Base-by-base conservation (phyloP, 2,888 invertebrate genomes). In the Agonopterix alstromeriana region DNA sequence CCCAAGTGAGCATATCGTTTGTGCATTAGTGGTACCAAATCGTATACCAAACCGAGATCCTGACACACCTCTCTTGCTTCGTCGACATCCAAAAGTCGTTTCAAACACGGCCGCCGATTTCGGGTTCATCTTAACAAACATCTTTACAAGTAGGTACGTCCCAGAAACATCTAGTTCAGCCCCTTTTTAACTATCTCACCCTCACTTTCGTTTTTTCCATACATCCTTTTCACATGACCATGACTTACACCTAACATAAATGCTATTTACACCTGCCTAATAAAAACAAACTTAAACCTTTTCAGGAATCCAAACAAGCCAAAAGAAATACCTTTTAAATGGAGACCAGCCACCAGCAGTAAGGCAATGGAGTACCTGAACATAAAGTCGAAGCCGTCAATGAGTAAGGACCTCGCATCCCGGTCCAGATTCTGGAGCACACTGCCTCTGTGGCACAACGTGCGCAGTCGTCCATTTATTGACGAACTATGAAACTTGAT, bases 381-480 rank as follows among this genome's bases (percentile, higher is more conserved):
- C 43, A 82, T 87, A 42, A 77, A 84, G 7, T 64, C 69, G 0
- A 61, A 89, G 35, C 71, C 91, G 4, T 69, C 61, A 35, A 92
- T 93, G 90, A 87, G 80, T 10, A 77, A 85, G 38, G 66, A 93
- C 43, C 73, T 92, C n/a, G 82, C 86, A 0, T 83, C 91, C 1
- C 84, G 93, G 46, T 89, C 91, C 0, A 75, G 91, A 27, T 91
- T 94, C 54, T 95, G 94, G 95, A 79, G 83, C 12, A 71, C 77
- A 3, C 61, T 94, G 11, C 88, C 90, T 0, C 56, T 86, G 3
- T 89, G 82, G 87, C 87, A 68, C 58, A 90, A 76, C 41, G 47
- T 68, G 3, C 61, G 63, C 1, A 66, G 47, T n/a, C 59, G 57
- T 40, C 60, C 64, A 35, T 56, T 73, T 35, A 77, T 56, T 51